Conservation (phyloP, 1,140 invertebrate genomes). For the Orussus abietinus region DNA sequence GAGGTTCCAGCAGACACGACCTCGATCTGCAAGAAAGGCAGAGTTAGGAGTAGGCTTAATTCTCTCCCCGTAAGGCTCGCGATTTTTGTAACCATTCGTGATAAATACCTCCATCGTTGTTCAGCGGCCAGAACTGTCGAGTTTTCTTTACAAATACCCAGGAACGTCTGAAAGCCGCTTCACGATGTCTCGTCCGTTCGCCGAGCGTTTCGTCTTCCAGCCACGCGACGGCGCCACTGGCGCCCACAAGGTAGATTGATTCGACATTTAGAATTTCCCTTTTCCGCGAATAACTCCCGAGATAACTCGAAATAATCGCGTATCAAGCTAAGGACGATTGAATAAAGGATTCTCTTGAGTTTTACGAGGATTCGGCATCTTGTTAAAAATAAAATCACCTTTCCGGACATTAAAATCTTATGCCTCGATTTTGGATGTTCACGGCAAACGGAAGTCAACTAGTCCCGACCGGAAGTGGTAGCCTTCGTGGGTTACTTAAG, state of each 20-base stretch:
- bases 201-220: too few relatives aligned
- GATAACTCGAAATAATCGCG: too few relatives aligned
- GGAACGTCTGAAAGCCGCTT: constrained; percentile 12
- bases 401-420: neutral
- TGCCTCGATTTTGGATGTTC: neutral
- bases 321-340: too few relatives aligned
- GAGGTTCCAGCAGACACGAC: constrained; percentile 30
- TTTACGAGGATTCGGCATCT: neutral
- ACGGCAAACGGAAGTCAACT: neutral
- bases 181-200: neutral
- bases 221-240: too few relatives aligned
- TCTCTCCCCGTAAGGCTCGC: neutral
- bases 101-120: constrained; percentile 13
- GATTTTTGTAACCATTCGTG: neutral
- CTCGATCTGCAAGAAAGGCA: constrained; percentile 35
- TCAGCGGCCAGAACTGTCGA: neutral
- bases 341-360: too few relatives aligned
- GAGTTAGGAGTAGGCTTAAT: neutral
- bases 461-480: neutral
- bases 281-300: too few relatives aligned
- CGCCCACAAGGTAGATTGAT: too few relatives aligned
- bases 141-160: constrained; percentile 8
- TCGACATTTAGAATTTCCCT: too few relatives aligned
- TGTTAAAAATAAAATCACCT: neutral
- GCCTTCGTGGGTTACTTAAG: neutral